Base-by-base conservation (phyloP, 2,888 invertebrate species). In the Horisme vitalbata region DNA sequence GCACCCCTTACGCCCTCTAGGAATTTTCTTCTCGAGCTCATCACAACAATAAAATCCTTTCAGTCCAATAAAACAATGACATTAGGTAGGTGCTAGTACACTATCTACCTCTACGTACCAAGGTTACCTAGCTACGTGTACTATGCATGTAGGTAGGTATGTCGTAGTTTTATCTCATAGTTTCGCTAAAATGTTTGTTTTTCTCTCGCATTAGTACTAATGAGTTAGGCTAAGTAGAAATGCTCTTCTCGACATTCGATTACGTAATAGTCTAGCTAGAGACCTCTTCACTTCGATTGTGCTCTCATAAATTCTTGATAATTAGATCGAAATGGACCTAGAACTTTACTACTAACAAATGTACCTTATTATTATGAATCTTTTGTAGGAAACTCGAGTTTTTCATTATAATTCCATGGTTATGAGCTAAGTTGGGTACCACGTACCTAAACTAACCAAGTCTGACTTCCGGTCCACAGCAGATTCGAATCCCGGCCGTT, bases 21-120 rank as follows among this genome's bases (percentile, higher is more conserved):
- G 73, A 75, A 77, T 72, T 75, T 73, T 75, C 79, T 75, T 76
- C 62, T 62, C 69, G 75, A 72, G 68, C 71, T 71, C 68, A 70
- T 62, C 51, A 63, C 76, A 75, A 74, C 70, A 78, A 74, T 69
- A 63, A 79, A 78, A 76, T 72, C 57, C 63, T 68, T 71, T 65
- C 66, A 47, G 63, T 65, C 63, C 57, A 65, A n/a, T 58, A 33
- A 51, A 56, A 52, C 45, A 45, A 46, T 53, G 41, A 33, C 43
- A 34, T 51, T 52, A 51, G 51, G 24, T 5, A 18, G 18, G 18
- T 18, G n/a, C n/a, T n/a, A n/a, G n/a, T n/a, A n/a, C n/a, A n/a
- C n/a, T n/a, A n/a, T n/a, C n/a, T n/a, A n/a, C n/a, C n/a, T n/a
- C n/a, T 20, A 28, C 13, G 14, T 20, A 31, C 27, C 39, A 35